Base-by-base conservation (phyloP, 2,113 vertebrate species). In the Rousettus leschenaultii region DNA sequence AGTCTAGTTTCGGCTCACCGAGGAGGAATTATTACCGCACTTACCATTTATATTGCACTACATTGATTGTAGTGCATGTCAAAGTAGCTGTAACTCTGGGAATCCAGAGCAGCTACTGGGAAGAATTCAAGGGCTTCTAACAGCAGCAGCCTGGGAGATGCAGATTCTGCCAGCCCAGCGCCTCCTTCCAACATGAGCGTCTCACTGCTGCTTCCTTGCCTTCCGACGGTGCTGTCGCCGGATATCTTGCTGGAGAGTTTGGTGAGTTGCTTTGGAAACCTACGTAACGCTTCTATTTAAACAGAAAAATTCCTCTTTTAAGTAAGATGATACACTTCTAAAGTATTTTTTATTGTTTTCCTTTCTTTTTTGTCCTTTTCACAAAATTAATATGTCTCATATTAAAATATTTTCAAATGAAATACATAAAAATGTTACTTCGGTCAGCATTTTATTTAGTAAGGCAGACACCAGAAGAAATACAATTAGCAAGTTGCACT, bases 251-350 rank as follows among this genome's bases (percentile, higher is more conserved):
- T 43, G 33, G 51, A 92, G 35, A 48, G 16, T 48, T 45, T 35
- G 53, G 75, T 38, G 38, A 90, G n/a, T 77, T 91, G 84, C 55
- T 66, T 82, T 74, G 55, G 94, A 97, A 83, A 88, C 61, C 26
- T 90, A 87, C 22, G 55, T 16, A 51, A 86, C 55, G 89, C 75
- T 95, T 87, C 89, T 91, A 51, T 61, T 80, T 55, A 75, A 53
- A 91, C 28, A 86, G 48, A 30, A 66, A 94, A 87, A 43, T 3
- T 4, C 21, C 22, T 61, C 82, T 90, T 95, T 86, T 80, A 86
- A 94, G 71, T 18, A 92, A 87, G 5, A 48, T 26, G 12, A 85
- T 43, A 24, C 6, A 22, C 63, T 84, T 92, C 38, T 8, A 48
- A 79, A 86, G 18, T n/a, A 40, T 43, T 24, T 83, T 40, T 40